phyloP scores from a whole-genome alignment of 1,140 invertebrate species.

The Pachypsylla venusta region DNA sequence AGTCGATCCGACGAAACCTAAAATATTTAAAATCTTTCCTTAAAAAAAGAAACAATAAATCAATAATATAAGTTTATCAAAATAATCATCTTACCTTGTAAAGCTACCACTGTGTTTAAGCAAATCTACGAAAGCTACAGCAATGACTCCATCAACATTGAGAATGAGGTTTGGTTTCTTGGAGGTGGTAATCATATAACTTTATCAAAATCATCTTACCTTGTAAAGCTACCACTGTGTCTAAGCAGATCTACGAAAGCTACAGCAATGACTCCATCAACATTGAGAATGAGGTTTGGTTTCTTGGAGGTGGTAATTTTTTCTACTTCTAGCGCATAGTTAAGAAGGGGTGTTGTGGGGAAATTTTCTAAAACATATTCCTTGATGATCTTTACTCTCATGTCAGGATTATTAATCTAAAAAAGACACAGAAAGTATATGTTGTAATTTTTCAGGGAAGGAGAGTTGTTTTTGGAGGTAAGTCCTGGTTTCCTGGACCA shows the following conservation, averaged over 20 bases:
- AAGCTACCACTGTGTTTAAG: slow-evolving; percentile 83
- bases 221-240: slow-evolving; percentile 82
- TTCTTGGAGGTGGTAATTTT: slow-evolving; percentile 99
- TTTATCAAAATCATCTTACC: slow-evolving; percentile 33
- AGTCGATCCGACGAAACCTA: too few species aligned
- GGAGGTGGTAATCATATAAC: not conserved
- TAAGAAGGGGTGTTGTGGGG: slow-evolving; percentile 76
- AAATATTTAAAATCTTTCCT: too few species aligned
- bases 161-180: slow-evolving; percentile 99
- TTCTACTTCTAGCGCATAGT: slow-evolving; percentile 95
- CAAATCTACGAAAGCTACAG: slow-evolving; percentile 93
- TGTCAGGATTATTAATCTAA: slow-evolving; percentile 96
- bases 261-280: slow-evolving; percentile 95
- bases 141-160: slow-evolving; percentile 97
- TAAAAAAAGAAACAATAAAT: not conserved
- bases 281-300: slow-evolving; percentile 97
- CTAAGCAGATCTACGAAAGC: slow-evolving; percentile 94
- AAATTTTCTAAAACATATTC: slow-evolving; percentile 91
- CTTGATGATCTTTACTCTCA: slow-evolving; percentile 90
- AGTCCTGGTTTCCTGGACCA: too few species aligned
- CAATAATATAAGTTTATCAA: slow-evolving; percentile 8
- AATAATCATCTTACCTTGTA: slow-evolving; percentile 70
- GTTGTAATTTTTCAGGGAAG: too few species aligned
- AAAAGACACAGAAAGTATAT: too few species aligned
- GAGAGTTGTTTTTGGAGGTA: too few species aligned